Evolutionary conservation across 1,140 invertebrate species (phyloP).

Genomic region (Drosophila sp.): DNA sequence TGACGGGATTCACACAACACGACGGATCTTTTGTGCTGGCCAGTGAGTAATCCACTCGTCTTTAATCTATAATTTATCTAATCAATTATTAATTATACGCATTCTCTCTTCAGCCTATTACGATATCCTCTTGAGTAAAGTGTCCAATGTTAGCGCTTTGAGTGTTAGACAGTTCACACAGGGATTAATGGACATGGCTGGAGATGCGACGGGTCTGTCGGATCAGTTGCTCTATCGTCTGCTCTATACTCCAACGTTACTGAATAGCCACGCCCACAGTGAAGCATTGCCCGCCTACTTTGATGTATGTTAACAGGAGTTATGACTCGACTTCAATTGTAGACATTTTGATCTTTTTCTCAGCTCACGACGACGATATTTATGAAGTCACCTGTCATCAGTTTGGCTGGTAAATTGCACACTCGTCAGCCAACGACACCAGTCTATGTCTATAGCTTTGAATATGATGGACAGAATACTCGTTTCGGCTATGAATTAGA

Average conservation of each 20-base stretch:
- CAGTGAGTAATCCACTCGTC: slow-evolving; percentile 44
- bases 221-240: slow-evolving; percentile 61
- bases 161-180: slow-evolving; percentile 65
- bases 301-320: slow-evolving; percentile 58
- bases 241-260: slow-evolving; percentile 51
- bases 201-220: slow-evolving; percentile 57
- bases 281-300: slow-evolving; percentile 68
- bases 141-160: slow-evolving; percentile 53
- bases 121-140: slow-evolving; percentile 41
- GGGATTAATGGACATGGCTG: slow-evolving; percentile 41
- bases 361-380: slow-evolving; percentile 58
- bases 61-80: background rate
- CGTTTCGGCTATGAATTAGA: slow-evolving; percentile 83
- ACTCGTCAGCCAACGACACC: slow-evolving; percentile 31
- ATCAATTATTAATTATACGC: background rate
- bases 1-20: slow-evolving; percentile 80
- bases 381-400: slow-evolving; percentile 78
- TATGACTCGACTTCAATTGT: background rate
- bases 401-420: slow-evolving; percentile 54
- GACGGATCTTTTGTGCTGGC: slow-evolving; percentile 78
- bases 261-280: slow-evolving; percentile 65
- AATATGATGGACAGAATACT: slow-evolving; percentile 76
- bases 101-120: slow-evolving; percentile 54
- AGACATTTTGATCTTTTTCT: background rate
- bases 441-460: slow-evolving; percentile 78